phyloP scores from a whole-genome alignment of 2,113 vertebrate genomes.

The Stegostoma tigrinum region DNA sequence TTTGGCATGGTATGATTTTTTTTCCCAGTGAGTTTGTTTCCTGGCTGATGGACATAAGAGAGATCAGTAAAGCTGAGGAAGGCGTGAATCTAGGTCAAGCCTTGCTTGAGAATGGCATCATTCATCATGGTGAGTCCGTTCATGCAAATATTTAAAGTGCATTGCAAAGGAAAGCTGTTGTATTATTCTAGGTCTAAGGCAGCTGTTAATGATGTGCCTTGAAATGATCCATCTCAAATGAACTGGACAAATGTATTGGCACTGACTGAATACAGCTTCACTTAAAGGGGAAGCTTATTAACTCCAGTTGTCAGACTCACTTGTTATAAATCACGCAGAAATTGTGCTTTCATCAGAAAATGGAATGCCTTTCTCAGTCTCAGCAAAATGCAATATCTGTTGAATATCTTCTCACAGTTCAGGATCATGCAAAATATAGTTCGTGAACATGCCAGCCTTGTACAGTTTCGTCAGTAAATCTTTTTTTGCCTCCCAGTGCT shows the following conservation, averaged over 20 bases:
- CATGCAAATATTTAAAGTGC: background rate
- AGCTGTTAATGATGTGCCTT: constrained; percentile 23
- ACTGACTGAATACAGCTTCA: background rate
- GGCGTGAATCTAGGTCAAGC: constrained; percentile 95
- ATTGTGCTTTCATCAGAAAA: background rate
- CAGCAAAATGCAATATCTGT: background rate
- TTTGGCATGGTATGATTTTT: constrained; percentile 43
- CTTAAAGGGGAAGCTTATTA: background rate
- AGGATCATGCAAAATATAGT: background rate
- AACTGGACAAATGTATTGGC: constrained; percentile 12
- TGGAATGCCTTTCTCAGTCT: background rate
- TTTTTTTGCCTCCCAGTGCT: background rate
- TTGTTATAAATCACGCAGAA: background rate
- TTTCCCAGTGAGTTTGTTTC: constrained; percentile 84
- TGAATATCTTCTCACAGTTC: background rate
- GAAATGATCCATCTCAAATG: constrained; percentile 17
- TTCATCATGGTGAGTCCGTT: constrained; percentile 83
- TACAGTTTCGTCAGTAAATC: background rate
- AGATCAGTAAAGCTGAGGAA: constrained; percentile 94
- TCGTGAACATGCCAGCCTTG: background rate
- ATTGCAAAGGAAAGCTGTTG: background rate
- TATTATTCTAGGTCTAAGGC: background rate
- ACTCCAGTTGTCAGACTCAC: background rate
- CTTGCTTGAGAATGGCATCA: constrained; percentile 91
- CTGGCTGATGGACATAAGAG: constrained; percentile 90